phyloP scores from a whole-genome alignment of 2,888 invertebrate species.

The Lithophane semibrunnea region DNA sequence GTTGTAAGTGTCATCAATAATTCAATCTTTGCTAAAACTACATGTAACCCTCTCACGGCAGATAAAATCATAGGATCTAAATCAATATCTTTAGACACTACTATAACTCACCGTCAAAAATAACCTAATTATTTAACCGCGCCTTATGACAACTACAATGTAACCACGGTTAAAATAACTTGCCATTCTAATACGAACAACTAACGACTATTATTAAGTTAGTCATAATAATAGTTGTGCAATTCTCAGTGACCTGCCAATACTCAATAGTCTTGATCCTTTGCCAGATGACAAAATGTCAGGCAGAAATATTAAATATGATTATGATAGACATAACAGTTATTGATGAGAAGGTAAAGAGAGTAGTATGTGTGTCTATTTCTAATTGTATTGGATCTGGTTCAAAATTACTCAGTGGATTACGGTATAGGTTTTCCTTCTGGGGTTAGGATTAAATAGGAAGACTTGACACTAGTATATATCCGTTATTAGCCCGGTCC shows the following conservation, averaged over 20 bases:
- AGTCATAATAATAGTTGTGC: slow-evolving; percentile 41
- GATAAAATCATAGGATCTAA: slow-evolving; percentile 31
- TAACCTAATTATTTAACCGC: slow-evolving; percentile 46
- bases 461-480: slow-evolving; percentile 1
- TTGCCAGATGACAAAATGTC: slow-evolving; percentile 65
- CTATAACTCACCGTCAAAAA: slow-evolving; percentile 47
- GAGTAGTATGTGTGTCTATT: slow-evolving; percentile 7
- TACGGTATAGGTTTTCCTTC: not conserved
- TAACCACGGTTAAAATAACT: slow-evolving; percentile 56
- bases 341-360: slow-evolving; percentile 33
- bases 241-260: slow-evolving; percentile 62
- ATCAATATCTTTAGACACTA: slow-evolving; percentile 41
- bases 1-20: slow-evolving; percentile 20
- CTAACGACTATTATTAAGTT: not conserved
- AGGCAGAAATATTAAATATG: slow-evolving; percentile 42
- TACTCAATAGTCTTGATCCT: slow-evolving; percentile 65
- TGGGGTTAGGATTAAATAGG: not conserved
- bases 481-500: not conserved
- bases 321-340: slow-evolving; percentile 40
- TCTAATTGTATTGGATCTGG: slow-evolving; percentile 10
- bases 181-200: slow-evolving; percentile 29
- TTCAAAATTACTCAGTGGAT: not conserved
- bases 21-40: slow-evolving; percentile 11
- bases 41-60: not conserved
- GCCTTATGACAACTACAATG: slow-evolving; percentile 41